A percentile compares a stretch with the other conserved stretches of the same genome.
phyloP scores from a whole-genome alignment of 2,888 invertebrate species.

The Mayetiola destructor region DNA sequence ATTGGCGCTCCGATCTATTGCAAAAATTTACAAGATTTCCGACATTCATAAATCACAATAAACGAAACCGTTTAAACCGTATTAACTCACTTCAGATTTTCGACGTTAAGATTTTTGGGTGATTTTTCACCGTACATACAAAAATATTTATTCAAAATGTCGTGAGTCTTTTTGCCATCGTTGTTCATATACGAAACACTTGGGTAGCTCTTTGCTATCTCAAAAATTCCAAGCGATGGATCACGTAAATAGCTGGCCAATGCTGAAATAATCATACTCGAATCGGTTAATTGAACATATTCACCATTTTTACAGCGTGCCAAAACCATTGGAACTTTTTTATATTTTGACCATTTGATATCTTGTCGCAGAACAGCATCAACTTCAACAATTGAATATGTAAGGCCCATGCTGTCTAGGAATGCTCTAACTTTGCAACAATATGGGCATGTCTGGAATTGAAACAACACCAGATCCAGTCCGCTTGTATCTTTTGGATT shows the following conservation, averaged over 20 bases:
- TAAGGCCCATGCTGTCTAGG: conserved; percentile 82
- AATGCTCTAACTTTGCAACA: conserved; percentile 84
- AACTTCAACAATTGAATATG: conserved; percentile 88
- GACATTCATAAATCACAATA: background rate
- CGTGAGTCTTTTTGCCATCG: conserved; percentile 49
- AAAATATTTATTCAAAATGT: conserved; percentile 78
- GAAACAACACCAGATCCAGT: conserved; percentile 75
- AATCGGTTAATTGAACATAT: conserved; percentile 83
- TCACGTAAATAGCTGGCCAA: conserved; percentile 63
- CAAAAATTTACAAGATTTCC: background rate
- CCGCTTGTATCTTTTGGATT: conserved; percentile 50
- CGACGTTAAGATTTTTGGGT: conserved; percentile 38
- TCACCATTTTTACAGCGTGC: conserved; percentile 52
- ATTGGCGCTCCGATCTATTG: conserved; percentile 76
- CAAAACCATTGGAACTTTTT: conserved; percentile 86
- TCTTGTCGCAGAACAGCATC: conserved; percentile 86
- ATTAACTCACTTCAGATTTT: conserved; percentile 44
- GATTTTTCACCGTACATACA: conserved; percentile 58
- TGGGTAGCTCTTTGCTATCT: conserved; percentile 67
- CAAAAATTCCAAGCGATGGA: conserved; percentile 41
- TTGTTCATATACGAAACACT: conserved; percentile 51
- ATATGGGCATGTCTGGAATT: conserved; percentile 96
- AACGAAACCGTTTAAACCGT: background rate
- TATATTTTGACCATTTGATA: conserved; percentile 84
- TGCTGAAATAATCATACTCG: conserved; percentile 82